A percentile compares a stretch with the other conserved stretches of the same genome.
Evolutionary conservation across 2,113 vertebrate species (phyloP).

Genomic region (Eubucco bourcierii): DNA sequence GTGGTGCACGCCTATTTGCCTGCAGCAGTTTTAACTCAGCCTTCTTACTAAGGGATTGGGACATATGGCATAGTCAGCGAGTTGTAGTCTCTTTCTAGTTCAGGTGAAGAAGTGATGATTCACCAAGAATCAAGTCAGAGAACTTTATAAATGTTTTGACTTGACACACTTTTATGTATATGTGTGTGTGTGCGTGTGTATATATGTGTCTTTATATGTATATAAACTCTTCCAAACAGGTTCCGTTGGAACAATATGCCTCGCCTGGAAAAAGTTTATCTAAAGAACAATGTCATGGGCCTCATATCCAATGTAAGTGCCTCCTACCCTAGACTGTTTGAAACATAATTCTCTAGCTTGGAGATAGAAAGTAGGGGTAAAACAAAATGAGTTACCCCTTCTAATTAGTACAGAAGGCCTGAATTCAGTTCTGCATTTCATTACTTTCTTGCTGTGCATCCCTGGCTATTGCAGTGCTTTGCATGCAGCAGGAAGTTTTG

Average conservation of each 20-base stretch:
- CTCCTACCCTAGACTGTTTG: neutral
- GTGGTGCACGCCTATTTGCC: neutral
- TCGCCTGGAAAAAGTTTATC: conserved; percentile 87
- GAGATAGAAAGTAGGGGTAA: neutral
- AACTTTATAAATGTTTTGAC: neutral
- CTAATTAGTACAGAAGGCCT: neutral
- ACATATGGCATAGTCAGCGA: neutral
- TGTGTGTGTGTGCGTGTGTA: neutral
- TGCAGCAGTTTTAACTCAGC: neutral
- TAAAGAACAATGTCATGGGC: conserved; percentile 94
- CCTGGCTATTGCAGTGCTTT: neutral
- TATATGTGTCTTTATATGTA: neutral
- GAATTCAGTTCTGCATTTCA: neutral
- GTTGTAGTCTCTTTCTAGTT: neutral
- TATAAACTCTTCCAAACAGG: conserved; percentile 61
- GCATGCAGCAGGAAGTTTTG: neutral
- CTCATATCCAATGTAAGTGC: conserved; percentile 84
- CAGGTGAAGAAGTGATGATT: neutral
- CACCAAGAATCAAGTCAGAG: neutral
- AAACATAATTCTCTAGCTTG: neutral
- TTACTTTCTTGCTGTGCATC: neutral
- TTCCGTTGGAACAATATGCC: conserved; percentile 95
- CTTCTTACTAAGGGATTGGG: neutral
- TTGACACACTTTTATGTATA: neutral
- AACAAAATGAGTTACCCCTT: neutral